Base-by-base conservation (phyloP, 2,888 invertebrate genomes). In the Disparrhopalites patrizii region DNA sequence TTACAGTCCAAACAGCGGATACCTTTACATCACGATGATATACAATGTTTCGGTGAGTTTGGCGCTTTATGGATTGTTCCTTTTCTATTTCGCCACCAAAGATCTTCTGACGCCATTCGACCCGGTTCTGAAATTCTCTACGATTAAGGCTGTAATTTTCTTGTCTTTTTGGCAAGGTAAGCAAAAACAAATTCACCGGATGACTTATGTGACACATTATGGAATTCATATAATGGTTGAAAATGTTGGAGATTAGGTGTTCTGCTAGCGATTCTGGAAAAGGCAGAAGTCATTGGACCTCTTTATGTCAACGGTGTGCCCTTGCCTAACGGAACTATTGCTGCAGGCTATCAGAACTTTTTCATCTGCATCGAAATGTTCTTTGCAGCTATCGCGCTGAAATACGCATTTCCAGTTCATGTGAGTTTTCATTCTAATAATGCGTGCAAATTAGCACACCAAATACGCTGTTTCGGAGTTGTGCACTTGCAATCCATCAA, bases 111-210 rank as follows among this genome's bases (percentile, higher is more conserved):
- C 93, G 70, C 96, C 98, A 0, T 99, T 95, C 79, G 97, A 98
- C 75, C 99, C 99, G 1, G 93, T 99, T 65, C 85, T 98, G 77
- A 99, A 99, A 82, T 99, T 99, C 84, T 93, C 94, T 81, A 98
- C 97, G 65, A 94, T 99, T 75, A 99, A 99, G 80, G 95, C 96
- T 68, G 95, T 99, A 78, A 98, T 99, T 82, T 99, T 99, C 83
- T 84, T 99, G 77, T 98, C 98, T 54, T 99, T 99, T 81, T 99
- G 99, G 99, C 99, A 99, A 89, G 98, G 96, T 95, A 80, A 79
- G 80, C 77, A 10, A 52, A 15, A 52, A n/a, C n/a, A n/a, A n/a
- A n/a, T n/a, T n/a, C n/a, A n/a, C n/a, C n/a, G n/a, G n/a, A n/a
- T n/a, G n/a, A n/a, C n/a, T n/a, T n/a, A n/a, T n/a, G n/a, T n/a